A percentile compares a stretch with the other conserved stretches of the same genome.
phyloP scores from a whole-genome alignment of 1,140 invertebrate genomes.

The Drosophila nigromelanica region DNA sequence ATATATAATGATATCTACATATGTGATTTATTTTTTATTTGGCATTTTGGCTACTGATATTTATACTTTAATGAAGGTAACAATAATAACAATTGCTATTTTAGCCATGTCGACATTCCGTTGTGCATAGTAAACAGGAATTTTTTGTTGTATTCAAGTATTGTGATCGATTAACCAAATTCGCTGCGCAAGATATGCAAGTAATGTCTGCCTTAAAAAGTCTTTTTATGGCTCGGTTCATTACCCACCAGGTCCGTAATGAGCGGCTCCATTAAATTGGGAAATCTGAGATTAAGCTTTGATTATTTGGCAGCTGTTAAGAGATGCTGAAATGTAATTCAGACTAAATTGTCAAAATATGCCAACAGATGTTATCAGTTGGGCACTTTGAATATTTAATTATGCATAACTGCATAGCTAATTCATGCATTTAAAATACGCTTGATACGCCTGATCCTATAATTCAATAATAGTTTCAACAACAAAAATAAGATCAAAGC shows the following conservation, averaged over 20 bases:
- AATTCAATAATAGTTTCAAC: constrained; percentile 17
- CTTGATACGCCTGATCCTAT: constrained; percentile 13
- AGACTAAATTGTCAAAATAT: constrained; percentile 5
- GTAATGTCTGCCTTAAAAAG: constrained; percentile 10
- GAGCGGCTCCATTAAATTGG: constrained; percentile 8
- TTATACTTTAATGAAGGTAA: constrained; percentile 20
- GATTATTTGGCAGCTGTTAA: constrained; percentile 17
- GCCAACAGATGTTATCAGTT: constrained; percentile 2
- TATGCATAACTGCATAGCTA: constrained; percentile 17
- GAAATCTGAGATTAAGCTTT: constrained; percentile 13
- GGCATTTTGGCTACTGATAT: neutral
- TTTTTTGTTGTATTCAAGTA: constrained; percentile 22
- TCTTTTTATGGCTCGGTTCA: constrained; percentile 23
- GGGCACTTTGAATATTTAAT: constrained; percentile 8
- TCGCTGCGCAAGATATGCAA: constrained; percentile 7
- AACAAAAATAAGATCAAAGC: constrained; percentile 40
- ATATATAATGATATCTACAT: neutral
- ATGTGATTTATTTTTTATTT: constrained; percentile 11
- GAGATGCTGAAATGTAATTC: constrained; percentile 7
- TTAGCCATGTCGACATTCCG: constrained; percentile 11
- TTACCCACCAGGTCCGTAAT: constrained; percentile 6
- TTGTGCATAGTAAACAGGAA: constrained; percentile 31
- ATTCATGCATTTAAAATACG: constrained; percentile 1
- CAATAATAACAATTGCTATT: constrained; percentile 24
- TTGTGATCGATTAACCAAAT: constrained; percentile 43